These are phyloP conservation scores for Tylochromis polylepis DNA, from an alignment of 2,113 vertebrate species.

Conservation along the genomic window DNA sequence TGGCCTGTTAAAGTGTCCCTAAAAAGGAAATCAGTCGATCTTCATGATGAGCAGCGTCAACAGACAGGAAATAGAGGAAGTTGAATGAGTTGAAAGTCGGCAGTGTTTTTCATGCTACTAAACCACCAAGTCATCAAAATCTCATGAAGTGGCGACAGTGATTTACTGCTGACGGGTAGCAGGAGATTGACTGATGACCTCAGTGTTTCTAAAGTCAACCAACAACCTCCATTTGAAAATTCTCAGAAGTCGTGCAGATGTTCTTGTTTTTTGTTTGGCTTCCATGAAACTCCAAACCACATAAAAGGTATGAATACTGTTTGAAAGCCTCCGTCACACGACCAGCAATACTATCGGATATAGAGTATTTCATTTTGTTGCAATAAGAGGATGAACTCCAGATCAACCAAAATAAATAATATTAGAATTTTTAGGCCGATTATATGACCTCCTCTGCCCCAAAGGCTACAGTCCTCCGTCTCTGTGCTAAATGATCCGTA, in stretches of 20 bases:
- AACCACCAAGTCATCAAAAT: conserved; percentile 39
- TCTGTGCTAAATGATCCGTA: neutral
- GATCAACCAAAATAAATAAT: neutral
- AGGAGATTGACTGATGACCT: neutral
- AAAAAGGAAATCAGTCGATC: conserved; percentile 29
- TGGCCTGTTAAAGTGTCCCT: neutral
- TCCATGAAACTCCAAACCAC: neutral
- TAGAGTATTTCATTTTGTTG: neutral
- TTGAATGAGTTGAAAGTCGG: conserved; percentile 10
- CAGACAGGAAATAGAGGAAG: conserved; percentile 57
- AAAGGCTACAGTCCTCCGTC: neutral
- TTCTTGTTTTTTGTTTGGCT: neutral
- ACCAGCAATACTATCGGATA: neutral
- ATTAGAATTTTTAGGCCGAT: neutral
- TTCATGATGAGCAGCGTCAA: neutral
- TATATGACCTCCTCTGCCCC: neutral
- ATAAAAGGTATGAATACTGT: neutral
- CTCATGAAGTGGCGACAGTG: neutral
- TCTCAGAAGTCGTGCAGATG: neutral
- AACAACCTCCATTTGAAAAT: neutral
- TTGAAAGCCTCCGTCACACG: neutral
- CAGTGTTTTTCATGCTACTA: neutral
- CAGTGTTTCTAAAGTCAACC: neutral
- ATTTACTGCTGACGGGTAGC: conserved; percentile 17
- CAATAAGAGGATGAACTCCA: neutral